Conservation (phyloP, 2,113 vertebrate species). For the Charadrius vociferus region DNA sequence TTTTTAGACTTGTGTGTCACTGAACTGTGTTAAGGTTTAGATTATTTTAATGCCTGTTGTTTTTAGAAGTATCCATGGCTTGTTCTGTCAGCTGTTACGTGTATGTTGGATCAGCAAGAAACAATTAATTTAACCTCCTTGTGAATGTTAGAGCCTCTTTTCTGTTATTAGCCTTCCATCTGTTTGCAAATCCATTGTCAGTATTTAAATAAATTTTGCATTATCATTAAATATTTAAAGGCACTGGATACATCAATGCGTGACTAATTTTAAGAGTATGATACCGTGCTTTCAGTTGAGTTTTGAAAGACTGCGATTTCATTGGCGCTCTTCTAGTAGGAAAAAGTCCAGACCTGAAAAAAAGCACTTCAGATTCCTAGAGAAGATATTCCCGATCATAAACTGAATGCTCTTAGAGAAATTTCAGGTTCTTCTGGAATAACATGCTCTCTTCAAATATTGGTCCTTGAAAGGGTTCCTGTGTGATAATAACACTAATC, state of each 20-base stretch:
- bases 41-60: background rate
- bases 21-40: background rate
- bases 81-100: background rate
- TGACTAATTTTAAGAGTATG: background rate
- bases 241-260: background rate
- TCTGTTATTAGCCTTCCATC: background rate
- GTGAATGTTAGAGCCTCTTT: background rate
- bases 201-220: background rate
- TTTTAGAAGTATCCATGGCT: background rate
- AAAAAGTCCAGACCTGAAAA: background rate
- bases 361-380: background rate
- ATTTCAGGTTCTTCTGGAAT: background rate
- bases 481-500: background rate
- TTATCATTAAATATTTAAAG: background rate
- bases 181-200: background rate
- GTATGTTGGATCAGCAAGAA: background rate
- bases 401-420: background rate
- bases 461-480: background rate
- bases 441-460: background rate
- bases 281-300: background rate
- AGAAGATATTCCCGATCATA: background rate
- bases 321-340: background rate
- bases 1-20: background rate
- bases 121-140: background rate
- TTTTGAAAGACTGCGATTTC: background rate